Percentiles rank a stretch among this genome's conserved stretches.
These are phyloP conservation scores for Notarius lentiginosus DNA, from an alignment of 2,113 vertebrate species.

Conservation along the genomic window DNA sequence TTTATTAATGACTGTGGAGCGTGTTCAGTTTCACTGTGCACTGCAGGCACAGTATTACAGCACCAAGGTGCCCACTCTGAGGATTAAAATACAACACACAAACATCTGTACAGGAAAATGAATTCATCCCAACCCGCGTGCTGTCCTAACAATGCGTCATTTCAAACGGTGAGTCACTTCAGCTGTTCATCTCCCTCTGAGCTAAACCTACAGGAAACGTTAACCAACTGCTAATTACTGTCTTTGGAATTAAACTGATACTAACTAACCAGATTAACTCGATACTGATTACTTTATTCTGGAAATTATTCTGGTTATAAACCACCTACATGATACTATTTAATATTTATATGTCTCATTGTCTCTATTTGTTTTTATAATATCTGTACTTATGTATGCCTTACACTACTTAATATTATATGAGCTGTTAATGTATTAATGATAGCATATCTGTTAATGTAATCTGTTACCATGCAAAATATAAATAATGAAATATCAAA, in stretches of 20 bases:
- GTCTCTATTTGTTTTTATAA: not conserved
- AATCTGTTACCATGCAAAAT: not conserved
- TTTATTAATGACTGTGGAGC: slow-evolving; percentile 71
- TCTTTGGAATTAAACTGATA: not conserved
- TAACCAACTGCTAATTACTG: not conserved
- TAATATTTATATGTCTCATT: not conserved
- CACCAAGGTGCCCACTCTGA: not conserved
- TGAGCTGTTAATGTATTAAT: not conserved
- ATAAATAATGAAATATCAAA: not conserved
- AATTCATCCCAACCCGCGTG: slow-evolving; percentile 38
- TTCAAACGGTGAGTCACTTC: slow-evolving; percentile 65
- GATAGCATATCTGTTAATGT: not conserved
- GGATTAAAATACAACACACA: slow-evolving; percentile 9
- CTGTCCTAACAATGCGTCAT: slow-evolving; percentile 48
- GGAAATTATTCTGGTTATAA: not conserved
- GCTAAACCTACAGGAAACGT: not conserved
- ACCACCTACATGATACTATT: not conserved
- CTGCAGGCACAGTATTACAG: slow-evolving; percentile 5
- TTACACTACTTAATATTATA: not conserved
- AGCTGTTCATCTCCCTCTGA: slow-evolving; percentile 11
- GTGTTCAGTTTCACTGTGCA: slow-evolving; percentile 72
- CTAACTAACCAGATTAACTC: not conserved
- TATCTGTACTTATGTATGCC: not conserved
- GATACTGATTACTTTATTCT: not conserved
- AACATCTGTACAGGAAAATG: slow-evolving; percentile 27